Base-by-base conservation (phyloP, 2,797 vertebrate species). In the Schizothorax lantsangensis region DNA sequence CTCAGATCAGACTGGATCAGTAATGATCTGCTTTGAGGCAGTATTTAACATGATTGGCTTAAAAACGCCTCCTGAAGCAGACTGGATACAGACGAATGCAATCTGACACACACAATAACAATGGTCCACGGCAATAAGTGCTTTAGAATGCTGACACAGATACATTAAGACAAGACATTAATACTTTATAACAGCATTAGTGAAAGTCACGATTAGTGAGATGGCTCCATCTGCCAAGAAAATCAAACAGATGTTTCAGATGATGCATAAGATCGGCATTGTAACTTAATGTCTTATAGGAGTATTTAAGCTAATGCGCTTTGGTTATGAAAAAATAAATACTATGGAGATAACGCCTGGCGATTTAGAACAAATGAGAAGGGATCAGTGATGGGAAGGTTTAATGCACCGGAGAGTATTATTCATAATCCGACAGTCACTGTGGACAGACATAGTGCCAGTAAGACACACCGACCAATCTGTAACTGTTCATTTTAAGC, bases 371-470 rank as follows among this genome's bases (percentile, higher is more conserved):
- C 85, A 43, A 79, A 81, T 66, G 82, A 84, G 88, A 85, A 36
- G 80, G 9, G 68, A 86, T 23, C 17, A 79, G 49, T 72, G 77
- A 71, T 8, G 40, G 69, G 71, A 64, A 73, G 68, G 40, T 49
- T 89, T 88, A 89, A 87, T 92, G 89, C 89, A 91, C 91, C 17
- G 38, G 88, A 66, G 89, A 90, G 90, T 90, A 88, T 90, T 93
- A 93, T 93, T 91, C 90, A 89, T 83, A 86, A 93, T 88, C 84
- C 87, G 75, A 80, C 83, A 73, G 79, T 68, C 45, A 26, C 80
- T 1, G 15, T 73, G 78, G 89, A 72, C 79, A 79, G 85, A 89
- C 90, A 0, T 59, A 79, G 19, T 6, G 40, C 77, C 83, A 83
- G 74, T 88, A 90, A 91, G 87, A 89, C 88, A 83, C 85, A 84